Conservation (phyloP, 2,888 invertebrate genomes). For the Phoenoteleia sp. region DNA sequence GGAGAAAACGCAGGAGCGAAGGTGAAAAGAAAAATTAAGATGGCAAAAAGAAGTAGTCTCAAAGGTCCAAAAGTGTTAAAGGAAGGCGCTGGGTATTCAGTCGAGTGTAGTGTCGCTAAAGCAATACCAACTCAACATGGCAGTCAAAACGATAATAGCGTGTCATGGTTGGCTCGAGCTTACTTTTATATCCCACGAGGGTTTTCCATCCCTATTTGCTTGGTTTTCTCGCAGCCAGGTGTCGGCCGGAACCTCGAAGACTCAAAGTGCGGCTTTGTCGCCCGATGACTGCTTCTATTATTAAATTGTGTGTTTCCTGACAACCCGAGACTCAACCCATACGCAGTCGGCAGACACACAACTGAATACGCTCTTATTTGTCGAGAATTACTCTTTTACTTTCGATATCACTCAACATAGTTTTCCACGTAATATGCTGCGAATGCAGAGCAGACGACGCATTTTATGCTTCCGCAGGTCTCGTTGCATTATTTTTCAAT, state of each 20-base stretch:
- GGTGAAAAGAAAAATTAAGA: conserved; percentile 45
- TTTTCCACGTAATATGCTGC: not conserved
- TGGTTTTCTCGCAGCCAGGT: conserved; percentile 54
- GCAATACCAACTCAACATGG: conserved; percentile 64
- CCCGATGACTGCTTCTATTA: conserved; percentile 77
- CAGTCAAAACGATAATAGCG: conserved; percentile 80
- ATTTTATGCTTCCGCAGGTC: too few relatives aligned
- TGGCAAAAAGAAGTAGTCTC: conserved; percentile 45
- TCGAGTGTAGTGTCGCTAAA: conserved; percentile 71
- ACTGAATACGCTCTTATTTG: conserved; percentile 31
- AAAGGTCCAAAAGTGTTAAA: conserved; percentile 67
- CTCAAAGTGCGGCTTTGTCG: conserved; percentile 79
- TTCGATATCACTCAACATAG: conserved; percentile 7
- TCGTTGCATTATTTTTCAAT: too few relatives aligned
- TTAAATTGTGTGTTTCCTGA: conserved; percentile 80
- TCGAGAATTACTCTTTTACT: conserved; percentile 21
- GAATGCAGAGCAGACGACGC: too few relatives aligned
- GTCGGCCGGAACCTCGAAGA: conserved; percentile 41
- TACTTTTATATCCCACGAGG: conserved; percentile 81
- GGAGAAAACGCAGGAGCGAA: conserved; percentile 32
- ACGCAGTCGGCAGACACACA: conserved; percentile 40
- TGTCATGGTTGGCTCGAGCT: conserved; percentile 82
- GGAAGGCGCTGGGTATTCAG: conserved; percentile 77
- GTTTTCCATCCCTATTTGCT: conserved; percentile 73
- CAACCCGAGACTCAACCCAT: conserved; percentile 56